A percentile compares a stretch with the other conserved stretches of the same genome.
Evolutionary conservation across 1,140 invertebrate genomes (phyloP).

Genomic region (Solenopsis fugax): DNA sequence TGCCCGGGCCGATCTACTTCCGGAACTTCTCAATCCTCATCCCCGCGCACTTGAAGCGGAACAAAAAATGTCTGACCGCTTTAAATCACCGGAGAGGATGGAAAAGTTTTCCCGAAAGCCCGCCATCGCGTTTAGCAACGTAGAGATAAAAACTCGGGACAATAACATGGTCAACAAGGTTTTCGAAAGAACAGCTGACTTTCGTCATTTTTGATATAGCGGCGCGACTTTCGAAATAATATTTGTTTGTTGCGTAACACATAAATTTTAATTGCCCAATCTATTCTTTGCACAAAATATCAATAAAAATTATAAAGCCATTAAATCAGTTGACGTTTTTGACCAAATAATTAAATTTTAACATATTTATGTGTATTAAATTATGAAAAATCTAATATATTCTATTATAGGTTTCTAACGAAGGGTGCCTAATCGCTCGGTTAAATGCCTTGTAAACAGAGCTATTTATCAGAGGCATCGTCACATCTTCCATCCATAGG

Average conservation of each 20-base stretch:
- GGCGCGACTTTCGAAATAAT: background rate
- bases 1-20: constrained; percentile 69
- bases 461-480: constrained; percentile 75
- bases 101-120: constrained; percentile 56
- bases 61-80: constrained; percentile 68
- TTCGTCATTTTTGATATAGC: background rate
- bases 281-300: background rate
- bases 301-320: background rate
- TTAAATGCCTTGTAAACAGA: constrained; percentile 79
- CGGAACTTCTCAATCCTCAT: constrained; percentile 55
- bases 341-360: background rate
- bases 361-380: background rate
- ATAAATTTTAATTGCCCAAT: background rate
- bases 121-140: background rate
- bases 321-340: background rate
- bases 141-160: constrained; percentile 12
- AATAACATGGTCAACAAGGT: constrained; percentile 27
- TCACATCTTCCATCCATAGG: background rate
- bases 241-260: constrained; percentile 14
- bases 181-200: constrained; percentile 8
- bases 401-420: constrained; percentile 72
- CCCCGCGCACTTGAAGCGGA: constrained; percentile 22
- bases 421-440: constrained; percentile 59
- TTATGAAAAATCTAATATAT: background rate
- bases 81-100: constrained; percentile 58